A percentile compares a stretch with the other conserved stretches of the same genome.
Conservation (phyloP, 2,113 vertebrate species). For the Micromys minutus region DNA sequence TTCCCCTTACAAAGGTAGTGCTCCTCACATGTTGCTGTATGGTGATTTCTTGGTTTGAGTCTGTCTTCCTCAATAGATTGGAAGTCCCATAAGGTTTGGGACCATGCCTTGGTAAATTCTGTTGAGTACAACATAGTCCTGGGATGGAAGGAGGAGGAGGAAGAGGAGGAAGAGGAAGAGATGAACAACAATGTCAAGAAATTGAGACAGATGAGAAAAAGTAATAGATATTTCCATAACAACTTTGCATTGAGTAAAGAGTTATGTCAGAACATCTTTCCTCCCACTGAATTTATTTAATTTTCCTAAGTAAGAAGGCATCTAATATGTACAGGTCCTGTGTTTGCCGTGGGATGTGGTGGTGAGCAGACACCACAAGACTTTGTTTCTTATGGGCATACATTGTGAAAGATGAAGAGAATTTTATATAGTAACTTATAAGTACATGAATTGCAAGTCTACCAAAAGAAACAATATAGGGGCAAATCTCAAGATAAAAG, state of each 20-base stretch:
- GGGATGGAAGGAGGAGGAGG: not conserved
- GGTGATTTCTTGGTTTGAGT: not conserved
- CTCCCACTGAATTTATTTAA: not conserved
- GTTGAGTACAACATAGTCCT: not conserved
- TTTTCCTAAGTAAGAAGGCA: not conserved
- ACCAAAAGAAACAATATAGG: not conserved
- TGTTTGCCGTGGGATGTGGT: not conserved
- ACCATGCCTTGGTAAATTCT: not conserved
- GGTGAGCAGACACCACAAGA: not conserved
- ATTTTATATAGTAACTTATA: not conserved
- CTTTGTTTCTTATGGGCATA: not conserved
- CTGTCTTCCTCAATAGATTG: not conserved
- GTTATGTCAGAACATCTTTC: slow-evolving; percentile 1
- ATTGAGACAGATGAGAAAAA: not conserved
- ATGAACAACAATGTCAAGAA: not conserved
- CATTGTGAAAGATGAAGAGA: not conserved
- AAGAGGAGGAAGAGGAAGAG: too few relatives aligned
- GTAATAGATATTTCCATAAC: not conserved
- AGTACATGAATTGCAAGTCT: not conserved
- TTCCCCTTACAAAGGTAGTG: not conserved
- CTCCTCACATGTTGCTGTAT: not conserved
- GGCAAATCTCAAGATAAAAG: slow-evolving; percentile 31
- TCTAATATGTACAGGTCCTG: not conserved
- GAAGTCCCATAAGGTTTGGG: not conserved
- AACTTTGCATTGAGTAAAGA: slow-evolving; percentile 23